Percentiles rank a stretch among this genome's conserved stretches.
Evolutionary conservation across 2,888 invertebrate genomes (phyloP).

Genomic region (Sphaerophoria rueppellii): DNA sequence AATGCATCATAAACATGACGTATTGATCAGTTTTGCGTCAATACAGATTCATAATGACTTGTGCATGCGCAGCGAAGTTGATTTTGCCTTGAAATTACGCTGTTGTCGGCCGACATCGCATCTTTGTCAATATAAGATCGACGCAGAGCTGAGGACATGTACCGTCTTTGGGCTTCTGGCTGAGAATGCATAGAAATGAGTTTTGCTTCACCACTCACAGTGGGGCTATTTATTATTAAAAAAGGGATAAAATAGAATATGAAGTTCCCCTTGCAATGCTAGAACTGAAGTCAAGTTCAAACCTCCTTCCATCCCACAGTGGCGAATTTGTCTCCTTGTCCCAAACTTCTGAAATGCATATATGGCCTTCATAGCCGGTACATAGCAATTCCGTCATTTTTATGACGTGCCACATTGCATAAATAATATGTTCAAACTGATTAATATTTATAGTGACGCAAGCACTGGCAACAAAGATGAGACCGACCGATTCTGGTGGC

Average conservation of each 20-base stretch:
- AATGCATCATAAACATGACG: conserved; percentile 66
- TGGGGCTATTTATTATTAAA: background rate
- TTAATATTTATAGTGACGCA: conserved; percentile 75
- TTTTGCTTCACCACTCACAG: conserved; percentile 15
- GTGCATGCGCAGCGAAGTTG: background rate
- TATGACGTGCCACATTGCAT: conserved; percentile 64
- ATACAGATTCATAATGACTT: conserved; percentile 68
- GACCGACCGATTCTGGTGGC: conserved; percentile 1
- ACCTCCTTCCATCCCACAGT: background rate
- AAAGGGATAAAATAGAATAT: background rate
- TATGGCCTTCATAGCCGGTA: conserved; percentile 49
- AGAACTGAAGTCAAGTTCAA: no score
- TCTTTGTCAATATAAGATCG: no score
- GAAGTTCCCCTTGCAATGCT: background rate
- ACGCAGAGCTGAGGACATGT: no score
- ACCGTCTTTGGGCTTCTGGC: conserved; percentile 1
- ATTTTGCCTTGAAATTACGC: background rate
- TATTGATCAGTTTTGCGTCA: conserved; percentile 72
- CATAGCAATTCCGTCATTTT: conserved; percentile 62
- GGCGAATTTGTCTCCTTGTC: conserved; percentile 55
- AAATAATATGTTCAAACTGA: conserved; percentile 69
- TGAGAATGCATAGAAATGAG: conserved; percentile 21
- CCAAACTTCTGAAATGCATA: conserved; percentile 45
- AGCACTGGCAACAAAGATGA: conserved; percentile 51
- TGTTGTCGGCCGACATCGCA: conserved; percentile 41